Conservation (phyloP, 2,113 vertebrate species). For the Physeter macrocephalus region DNA sequence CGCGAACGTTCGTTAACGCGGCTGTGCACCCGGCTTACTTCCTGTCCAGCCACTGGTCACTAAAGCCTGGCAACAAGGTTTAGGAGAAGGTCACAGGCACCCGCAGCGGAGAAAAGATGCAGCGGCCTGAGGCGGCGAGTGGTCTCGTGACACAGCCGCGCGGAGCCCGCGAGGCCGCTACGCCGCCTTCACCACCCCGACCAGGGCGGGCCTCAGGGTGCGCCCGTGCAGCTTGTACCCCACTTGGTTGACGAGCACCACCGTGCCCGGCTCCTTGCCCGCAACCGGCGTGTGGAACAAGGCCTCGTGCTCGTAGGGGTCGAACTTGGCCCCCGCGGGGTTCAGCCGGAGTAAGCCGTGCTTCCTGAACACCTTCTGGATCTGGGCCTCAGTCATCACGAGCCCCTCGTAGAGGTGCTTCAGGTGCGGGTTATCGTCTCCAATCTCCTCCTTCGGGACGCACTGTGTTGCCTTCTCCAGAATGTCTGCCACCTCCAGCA, state of each 20-base stretch:
- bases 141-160: background rate
- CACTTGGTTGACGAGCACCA: constrained; percentile 93
- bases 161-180: constrained; percentile 57
- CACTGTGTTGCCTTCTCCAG: constrained; percentile 96
- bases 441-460: constrained; percentile 91
- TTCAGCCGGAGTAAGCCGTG: constrained; percentile 91
- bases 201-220: constrained; percentile 93
- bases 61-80: background rate
- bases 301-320: constrained; percentile 97
- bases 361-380: constrained; percentile 97
- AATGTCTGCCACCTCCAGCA: constrained; percentile 96
- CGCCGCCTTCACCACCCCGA: constrained; percentile 92
- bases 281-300: constrained; percentile 89
- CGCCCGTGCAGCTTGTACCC: constrained; percentile 97
- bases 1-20: background rate
- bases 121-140: constrained; percentile 24
- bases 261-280: constrained; percentile 91
- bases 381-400: constrained; percentile 92
- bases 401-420: constrained; percentile 96
- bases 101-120: background rate
- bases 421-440: constrained; percentile 90
- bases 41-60: background rate
- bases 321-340: constrained; percentile 91
- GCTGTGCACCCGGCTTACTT: background rate
- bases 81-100: background rate